Percentiles rank a stretch among this genome's conserved stretches.
Evolutionary conservation across 1,140 invertebrate genomes (phyloP).

Genomic region (Drosophila novamexicana): DNA sequence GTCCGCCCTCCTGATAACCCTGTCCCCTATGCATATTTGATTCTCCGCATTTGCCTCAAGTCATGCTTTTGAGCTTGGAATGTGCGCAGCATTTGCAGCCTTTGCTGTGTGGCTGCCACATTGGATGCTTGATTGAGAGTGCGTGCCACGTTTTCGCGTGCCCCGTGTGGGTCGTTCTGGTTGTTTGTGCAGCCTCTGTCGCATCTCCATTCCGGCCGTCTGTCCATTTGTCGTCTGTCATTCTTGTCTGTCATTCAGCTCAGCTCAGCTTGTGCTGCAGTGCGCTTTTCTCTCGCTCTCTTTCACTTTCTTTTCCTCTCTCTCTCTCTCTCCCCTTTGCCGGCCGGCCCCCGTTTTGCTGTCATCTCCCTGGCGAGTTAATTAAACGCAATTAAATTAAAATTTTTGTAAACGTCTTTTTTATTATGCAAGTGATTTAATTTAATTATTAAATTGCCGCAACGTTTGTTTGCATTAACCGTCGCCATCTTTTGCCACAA

Average conservation of each 20-base stretch:
- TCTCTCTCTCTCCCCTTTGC: too few species aligned
- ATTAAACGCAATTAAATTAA: conserved; percentile 84
- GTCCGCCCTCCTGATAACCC: not conserved
- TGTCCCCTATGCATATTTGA: conserved; percentile 35
- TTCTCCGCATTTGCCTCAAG: conserved; percentile 26
- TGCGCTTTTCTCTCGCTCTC: conserved; percentile 47
- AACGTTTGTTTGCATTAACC: conserved; percentile 65
- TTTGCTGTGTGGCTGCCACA: not conserved
- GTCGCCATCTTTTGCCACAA: conserved; percentile 9
- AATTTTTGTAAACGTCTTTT: conserved; percentile 76
- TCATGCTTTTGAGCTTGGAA: not conserved
- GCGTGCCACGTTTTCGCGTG: conserved; percentile 7
- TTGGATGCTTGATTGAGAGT: conserved; percentile 39
- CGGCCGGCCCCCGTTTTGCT: conserved; percentile 46
- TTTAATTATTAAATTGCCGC: conserved; percentile 82
- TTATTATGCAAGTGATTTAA: conserved; percentile 83
- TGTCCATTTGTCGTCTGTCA: conserved; percentile 2
- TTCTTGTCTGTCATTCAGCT: conserved; percentile 27
- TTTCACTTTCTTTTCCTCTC: conserved; percentile 19
- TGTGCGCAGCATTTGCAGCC: too few species aligned
- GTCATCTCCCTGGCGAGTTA: conserved; percentile 82
- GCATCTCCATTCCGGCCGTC: not conserved
- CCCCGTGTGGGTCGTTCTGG: not conserved
- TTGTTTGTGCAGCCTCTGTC: not conserved
- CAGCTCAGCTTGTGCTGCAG: not conserved